A percentile compares a stretch with the other conserved stretches of the same genome.
Evolutionary conservation across 2,113 vertebrate genomes (phyloP).

Genomic region (Struthidea cinerea): DNA sequence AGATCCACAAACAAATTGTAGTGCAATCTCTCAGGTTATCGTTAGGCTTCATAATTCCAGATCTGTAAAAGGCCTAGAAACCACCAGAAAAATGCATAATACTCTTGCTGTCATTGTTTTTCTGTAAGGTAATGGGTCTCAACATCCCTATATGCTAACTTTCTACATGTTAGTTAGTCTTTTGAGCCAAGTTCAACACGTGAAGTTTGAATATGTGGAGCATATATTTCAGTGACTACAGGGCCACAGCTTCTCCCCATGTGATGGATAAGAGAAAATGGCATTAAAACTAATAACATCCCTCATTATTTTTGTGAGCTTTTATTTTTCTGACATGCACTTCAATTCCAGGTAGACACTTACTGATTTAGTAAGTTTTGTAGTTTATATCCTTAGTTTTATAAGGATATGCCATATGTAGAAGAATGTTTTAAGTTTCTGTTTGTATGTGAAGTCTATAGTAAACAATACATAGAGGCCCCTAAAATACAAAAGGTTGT

Average conservation of each 20-base stretch:
- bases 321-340: neutral
- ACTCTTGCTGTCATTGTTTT: neutral
- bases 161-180: neutral
- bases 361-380: neutral
- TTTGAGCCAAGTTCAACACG: neutral
- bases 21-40: neutral
- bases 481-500: neutral
- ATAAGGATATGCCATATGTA: neutral
- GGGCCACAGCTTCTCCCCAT: neutral
- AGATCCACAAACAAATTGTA: neutral
- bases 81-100: neutral
- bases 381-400: no score
- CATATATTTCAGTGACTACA: neutral
- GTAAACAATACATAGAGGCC: neutral
- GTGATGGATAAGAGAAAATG: neutral
- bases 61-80: neutral
- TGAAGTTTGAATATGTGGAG: neutral
- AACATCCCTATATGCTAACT: neutral
- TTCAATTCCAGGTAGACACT: neutral
- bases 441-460: neutral
- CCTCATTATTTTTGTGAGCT: neutral
- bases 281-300: neutral
- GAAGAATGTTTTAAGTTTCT: neutral
- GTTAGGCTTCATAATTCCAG: neutral
- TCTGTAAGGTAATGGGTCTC: neutral